Conservation (phyloP, 2,888 invertebrate species). For the Gymnoscelis rufifasciata region DNA sequence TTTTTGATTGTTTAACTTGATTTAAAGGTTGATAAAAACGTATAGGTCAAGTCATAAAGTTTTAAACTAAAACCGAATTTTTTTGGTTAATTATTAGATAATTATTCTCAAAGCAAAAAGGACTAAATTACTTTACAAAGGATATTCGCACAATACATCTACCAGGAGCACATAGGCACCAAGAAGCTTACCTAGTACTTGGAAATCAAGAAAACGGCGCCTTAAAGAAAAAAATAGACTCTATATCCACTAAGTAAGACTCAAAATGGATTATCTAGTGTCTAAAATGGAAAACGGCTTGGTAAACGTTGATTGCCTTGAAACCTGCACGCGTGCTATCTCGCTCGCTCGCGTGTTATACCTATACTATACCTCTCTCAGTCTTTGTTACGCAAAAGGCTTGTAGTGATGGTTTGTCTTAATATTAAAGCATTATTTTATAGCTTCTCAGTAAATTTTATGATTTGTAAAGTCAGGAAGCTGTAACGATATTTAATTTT, state of each 20-base stretch:
- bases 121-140: constrained; percentile 33
- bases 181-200: constrained; percentile 55
- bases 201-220: constrained; percentile 61
- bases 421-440: constrained; percentile 25
- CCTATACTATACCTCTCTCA: constrained; percentile 42
- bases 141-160: constrained; percentile 43
- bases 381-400: constrained; percentile 57
- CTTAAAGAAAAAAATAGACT: constrained; percentile 14
- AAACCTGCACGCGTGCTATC: constrained; percentile 48
- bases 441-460: constrained; percentile 5
- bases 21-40: too few relatives aligned
- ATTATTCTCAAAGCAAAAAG: constrained; percentile 2
- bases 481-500: background rate
- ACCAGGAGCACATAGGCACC: constrained; percentile 55
- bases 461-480: constrained; percentile 3
- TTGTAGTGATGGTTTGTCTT: constrained; percentile 44
- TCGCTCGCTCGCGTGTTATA: constrained; percentile 31
- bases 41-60: too few relatives aligned
- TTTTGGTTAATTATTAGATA: background rate
- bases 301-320: constrained; percentile 76
- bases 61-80: too few relatives aligned
- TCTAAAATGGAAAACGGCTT: constrained; percentile 56
- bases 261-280: constrained; percentile 34
- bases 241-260: constrained; percentile 11
- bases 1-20: too few relatives aligned